These are phyloP conservation scores for Danaus plexippus DNA, from an alignment of 1,140 invertebrate species.

Conservation along the genomic window DNA sequence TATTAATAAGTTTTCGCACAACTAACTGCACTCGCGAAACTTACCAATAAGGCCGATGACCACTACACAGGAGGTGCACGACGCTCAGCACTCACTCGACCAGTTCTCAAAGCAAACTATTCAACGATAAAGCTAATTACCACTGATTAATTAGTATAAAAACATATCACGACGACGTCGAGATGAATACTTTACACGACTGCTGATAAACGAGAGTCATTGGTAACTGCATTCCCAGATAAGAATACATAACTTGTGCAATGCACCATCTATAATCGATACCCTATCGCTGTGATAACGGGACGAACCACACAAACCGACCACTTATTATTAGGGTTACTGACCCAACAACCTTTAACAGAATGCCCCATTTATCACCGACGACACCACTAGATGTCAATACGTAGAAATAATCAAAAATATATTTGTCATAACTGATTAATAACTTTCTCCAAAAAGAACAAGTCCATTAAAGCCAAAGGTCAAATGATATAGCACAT, in stretches of 20 bases:
- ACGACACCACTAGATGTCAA: constrained; percentile 5
- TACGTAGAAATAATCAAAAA: not conserved
- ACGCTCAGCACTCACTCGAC: constrained; percentile 20
- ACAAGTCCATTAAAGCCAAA: no score
- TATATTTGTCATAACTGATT: no score
- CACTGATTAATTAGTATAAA: constrained; percentile 14
- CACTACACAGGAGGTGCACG: constrained; percentile 28
- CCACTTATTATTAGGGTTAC: constrained; percentile 43
- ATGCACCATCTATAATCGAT: constrained; percentile 39
- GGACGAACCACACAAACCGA: constrained; percentile 37
- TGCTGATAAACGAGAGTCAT: constrained; percentile 36
- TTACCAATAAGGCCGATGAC: constrained; percentile 61
- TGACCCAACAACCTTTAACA: constrained; percentile 44
- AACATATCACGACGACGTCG: constrained; percentile 9
- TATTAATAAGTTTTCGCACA: constrained; percentile 60
- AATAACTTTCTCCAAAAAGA: no score
- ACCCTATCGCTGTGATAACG: constrained; percentile 55
- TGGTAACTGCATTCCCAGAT: constrained; percentile 56
- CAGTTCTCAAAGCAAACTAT: constrained; percentile 32
- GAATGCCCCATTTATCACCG: constrained; percentile 35
- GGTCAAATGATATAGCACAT: no score
- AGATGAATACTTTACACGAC: constrained; percentile 38
- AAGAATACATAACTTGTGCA: constrained; percentile 47
- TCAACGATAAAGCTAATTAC: constrained; percentile 28
- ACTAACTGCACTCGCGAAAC: constrained; percentile 66